phyloP scores from a whole-genome alignment of 2,113 vertebrate species.

The Ictalurus furcatus region DNA sequence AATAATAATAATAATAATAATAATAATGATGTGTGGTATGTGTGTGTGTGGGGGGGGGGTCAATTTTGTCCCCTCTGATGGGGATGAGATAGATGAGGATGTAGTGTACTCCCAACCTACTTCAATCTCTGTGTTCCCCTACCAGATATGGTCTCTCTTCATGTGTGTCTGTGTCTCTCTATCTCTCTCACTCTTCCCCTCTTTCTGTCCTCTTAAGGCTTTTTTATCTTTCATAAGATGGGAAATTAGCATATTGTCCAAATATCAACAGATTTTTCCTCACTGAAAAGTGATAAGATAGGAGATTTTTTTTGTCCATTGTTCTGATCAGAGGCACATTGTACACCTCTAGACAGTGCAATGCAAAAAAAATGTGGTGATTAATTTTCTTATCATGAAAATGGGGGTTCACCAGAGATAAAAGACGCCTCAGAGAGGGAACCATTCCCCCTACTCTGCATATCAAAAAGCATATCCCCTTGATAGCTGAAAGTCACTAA shows the following conservation, averaged over 20 bases:
- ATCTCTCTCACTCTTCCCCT: neutral
- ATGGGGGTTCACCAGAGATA: conserved; percentile 24
- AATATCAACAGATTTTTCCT: neutral
- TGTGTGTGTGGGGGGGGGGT: too few relatives aligned
- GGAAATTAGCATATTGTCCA: neutral
- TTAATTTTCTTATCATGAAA: conserved; percentile 25
- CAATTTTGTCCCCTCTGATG: too few relatives aligned
- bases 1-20: neutral
- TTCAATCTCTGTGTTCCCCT: neutral
- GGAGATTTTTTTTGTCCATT: conserved; percentile 21
- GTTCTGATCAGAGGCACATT: neutral
- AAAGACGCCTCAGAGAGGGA: conserved; percentile 30
- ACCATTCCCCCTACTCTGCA: neutral
- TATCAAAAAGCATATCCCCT: conserved; percentile 32
- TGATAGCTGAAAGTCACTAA: conserved; percentile 22
- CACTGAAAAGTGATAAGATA: neutral
- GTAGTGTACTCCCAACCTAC: neutral
- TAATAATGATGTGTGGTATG: neutral
- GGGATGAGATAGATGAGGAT: neutral
- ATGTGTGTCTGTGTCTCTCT: neutral
- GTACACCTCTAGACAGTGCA: neutral
- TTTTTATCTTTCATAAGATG: conserved; percentile 2
- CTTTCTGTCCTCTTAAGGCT: neutral
- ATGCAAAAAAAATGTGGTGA: neutral
- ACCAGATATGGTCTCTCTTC: neutral